A percentile compares a stretch with the other conserved stretches of the same genome.
phyloP scores from a whole-genome alignment of 64 coral and sea anemone genomes.

The Actinia tenebrosa region DNA sequence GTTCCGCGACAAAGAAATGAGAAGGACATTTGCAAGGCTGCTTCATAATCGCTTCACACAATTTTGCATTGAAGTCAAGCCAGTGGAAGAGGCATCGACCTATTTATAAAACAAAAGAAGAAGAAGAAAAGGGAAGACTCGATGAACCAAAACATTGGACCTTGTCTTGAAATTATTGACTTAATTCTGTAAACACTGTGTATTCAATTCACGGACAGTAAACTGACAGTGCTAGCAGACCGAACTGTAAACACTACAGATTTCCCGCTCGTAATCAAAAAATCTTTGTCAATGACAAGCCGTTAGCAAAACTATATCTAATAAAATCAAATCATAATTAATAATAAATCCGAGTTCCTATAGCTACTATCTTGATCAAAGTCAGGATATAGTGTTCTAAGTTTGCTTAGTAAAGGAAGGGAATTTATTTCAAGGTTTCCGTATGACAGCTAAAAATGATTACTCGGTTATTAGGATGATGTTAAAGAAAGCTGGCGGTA shows the following conservation, averaged over 20 bases:
- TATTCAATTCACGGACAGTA: not conserved
- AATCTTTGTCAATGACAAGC: not conserved
- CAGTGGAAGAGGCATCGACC: not conserved
- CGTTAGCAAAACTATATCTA: slow-evolving; percentile 6
- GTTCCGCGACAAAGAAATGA: slow-evolving; percentile 72
- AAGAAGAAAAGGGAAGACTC: not conserved
- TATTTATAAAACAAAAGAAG: not conserved
- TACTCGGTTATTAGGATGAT: not conserved
- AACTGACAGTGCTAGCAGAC: not conserved
- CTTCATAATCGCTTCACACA: slow-evolving; percentile 3
- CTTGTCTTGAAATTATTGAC: not conserved
- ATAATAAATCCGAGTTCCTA: not conserved
- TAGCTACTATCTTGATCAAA: not conserved
- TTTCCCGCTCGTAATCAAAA: not conserved
- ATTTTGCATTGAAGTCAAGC: not conserved
- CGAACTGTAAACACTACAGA: not conserved
- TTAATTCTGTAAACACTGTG: not conserved
- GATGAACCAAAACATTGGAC: not conserved
- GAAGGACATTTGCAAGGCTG: slow-evolving; percentile 53
- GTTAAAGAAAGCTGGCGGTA: too few relatives aligned
- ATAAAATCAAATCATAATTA: not conserved
- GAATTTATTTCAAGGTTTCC: not conserved
- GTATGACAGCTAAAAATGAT: not conserved
- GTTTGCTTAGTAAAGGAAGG: not conserved
- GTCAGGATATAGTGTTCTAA: not conserved